Conservation (phyloP, 2,888 invertebrate genomes). For the Thysanoteuthis rhombus region DNA sequence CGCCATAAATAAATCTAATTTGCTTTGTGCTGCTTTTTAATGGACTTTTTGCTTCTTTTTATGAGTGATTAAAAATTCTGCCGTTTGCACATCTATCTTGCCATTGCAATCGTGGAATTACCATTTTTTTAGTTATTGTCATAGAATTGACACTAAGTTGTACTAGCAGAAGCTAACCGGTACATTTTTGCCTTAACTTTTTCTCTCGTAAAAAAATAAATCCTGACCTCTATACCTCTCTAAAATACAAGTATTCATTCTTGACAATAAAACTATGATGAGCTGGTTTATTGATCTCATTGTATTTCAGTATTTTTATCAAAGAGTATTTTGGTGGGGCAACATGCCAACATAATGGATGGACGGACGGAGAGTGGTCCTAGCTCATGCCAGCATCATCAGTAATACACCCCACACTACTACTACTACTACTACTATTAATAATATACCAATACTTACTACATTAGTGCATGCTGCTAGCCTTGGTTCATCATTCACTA, state of each 20-base stretch:
- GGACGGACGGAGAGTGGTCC: neutral
- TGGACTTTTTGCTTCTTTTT: neutral
- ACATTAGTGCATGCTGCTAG: neutral
- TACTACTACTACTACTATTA: neutral
- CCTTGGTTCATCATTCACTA: neutral
- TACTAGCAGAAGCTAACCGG: neutral
- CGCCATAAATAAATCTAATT: too few species aligned
- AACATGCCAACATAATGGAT: neutral
- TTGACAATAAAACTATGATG: neutral
- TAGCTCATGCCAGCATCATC: neutral
- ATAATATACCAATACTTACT: neutral
- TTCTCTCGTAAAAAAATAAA: too few species aligned
- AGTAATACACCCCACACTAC: neutral
- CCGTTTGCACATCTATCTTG: neutral
- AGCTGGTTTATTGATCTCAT: neutral
- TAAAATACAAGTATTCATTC: neutral
- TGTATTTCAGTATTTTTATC: neutral
- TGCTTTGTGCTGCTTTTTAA: neutral
- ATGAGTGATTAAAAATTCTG: neutral
- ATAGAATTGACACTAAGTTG: neutral
- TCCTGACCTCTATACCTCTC: neutral
- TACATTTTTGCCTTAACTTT: neutral
- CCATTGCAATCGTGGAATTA: neutral
- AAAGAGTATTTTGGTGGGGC: conserved; percentile 1
- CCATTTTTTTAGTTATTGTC: neutral